Base-by-base conservation (phyloP, 2,113 vertebrate species). In the Enhydra lutris region DNA sequence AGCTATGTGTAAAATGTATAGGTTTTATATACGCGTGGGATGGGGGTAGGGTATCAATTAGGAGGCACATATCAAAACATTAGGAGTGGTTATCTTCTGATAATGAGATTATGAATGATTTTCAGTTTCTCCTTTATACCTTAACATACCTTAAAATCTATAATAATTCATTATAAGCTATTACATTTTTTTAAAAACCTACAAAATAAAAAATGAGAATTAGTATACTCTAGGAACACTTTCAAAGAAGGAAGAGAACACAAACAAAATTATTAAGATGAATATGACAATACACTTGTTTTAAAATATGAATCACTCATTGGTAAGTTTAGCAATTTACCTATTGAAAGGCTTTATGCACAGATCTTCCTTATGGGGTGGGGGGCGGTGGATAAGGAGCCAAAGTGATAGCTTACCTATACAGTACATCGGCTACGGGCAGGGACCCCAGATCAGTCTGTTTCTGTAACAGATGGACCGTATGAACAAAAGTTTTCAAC, bases 401-500 rank as follows among this genome's bases (percentile, higher is more conserved):
- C 20, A 47, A 94, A 97, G 71, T 34, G 92, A 84, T n/a, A n/a
- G 98, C 99, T 98, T 85, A 99, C 99, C 99, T 99, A 98, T 99
- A 99, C 15, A 99, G 98, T n/a, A 99, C 99, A 97, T 99, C 99
- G 6, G 99, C 99, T 78, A 99, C 99, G 74, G 99, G 99, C 93
- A 99, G 99, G 91, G 99, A 99, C 91, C 99, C 99, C 88, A 99
- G 98, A 96, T 99, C 99, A 1, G 99, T 99, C 98, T 99, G 99
- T 98, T 99, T 99, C 99, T 99, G 99, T 95, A 99, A 99, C 73
- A 99, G 99, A 98, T 99, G 99, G 91, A 99, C 99, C 84, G 99
- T 99, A 98, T 99, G 99, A 97, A 99, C 99, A 98, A 99, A 99
- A 88, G 99, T 99, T 99, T 99, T 99, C 98, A 99, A 98, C 76